Evolutionary conservation across 2,797 vertebrate genomes (phyloP), one percentile per base, ranked within the genome.

Genomic region (Ispidina lecontei): DNA sequence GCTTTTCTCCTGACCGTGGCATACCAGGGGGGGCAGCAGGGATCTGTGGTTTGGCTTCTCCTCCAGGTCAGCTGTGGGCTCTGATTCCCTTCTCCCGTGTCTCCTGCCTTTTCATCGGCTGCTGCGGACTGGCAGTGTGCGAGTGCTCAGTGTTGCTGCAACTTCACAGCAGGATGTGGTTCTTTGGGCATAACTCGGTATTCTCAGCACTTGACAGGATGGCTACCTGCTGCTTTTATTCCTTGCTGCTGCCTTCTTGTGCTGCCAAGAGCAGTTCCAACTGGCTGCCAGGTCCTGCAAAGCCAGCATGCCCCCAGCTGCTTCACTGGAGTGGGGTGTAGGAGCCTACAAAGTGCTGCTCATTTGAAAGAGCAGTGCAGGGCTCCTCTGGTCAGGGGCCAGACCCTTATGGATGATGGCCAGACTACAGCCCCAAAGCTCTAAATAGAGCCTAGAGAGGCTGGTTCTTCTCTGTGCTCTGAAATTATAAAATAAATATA

Each of bases 111-210:
- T 62, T 7, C 73, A 65, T 6, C 51, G 4, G 43, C 54, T 72
- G 70, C 59, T 1, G 0, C 2, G 0, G 23, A 23, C 46, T 3
- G 25, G 37, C 25, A 55, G 37, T 7, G 0, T 7, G 26, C 4
- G 1, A 73, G 33, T 3, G n/a, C 31, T 58, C 6, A 0, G 28
- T 4, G 0, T 15, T 16, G 62, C 90, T 69, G 62, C 46, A 55
- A 60, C 29, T 64, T 77, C 76, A n/a, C 65, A 51, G 85, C 65
- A 72, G 62, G 75, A 85, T 7, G 33, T 0, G 1, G n/a, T 49
- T 79, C 69, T 80, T 49, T 14, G 64, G 59, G n/a, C 31, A 28
- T 1, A 20, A 20, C 12, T 44, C 4, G 0, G 9, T 62, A 51
- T 25, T 60, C 55, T 35, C 67, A 43, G 63, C 9, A 2, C 46